A percentile compares a stretch with the other conserved stretches of the same genome.
Conservation (phyloP, 2,888 invertebrate genomes). For the Halictus quadricinctus region DNA sequence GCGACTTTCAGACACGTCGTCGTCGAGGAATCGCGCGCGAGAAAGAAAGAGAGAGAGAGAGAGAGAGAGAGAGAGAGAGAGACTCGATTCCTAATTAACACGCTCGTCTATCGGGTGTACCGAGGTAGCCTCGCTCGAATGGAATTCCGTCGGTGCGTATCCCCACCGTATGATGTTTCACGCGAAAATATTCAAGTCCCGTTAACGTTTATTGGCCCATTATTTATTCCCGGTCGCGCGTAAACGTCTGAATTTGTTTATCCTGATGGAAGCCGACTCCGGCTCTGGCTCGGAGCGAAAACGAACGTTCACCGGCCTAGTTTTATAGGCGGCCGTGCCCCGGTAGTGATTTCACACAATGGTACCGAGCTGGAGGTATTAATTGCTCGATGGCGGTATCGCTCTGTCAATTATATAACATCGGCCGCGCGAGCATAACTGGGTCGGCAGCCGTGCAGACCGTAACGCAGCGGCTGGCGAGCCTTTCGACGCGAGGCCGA, state of each 20-base stretch:
- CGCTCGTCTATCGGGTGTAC: constrained; percentile 25
- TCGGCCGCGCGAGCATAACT: constrained; percentile 38
- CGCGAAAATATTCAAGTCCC: constrained; percentile 21
- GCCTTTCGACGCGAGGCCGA: constrained; percentile 32
- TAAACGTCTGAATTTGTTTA: constrained; percentile 12
- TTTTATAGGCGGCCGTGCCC: constrained; percentile 23
- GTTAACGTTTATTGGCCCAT: constrained; percentile 15
- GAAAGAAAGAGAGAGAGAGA: background rate
- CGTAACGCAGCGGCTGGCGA: constrained; percentile 17
- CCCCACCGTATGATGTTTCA: background rate
- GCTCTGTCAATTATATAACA: constrained; percentile 55
- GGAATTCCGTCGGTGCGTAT: background rate
- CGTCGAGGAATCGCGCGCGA: background rate
- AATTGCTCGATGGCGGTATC: constrained; percentile 46
- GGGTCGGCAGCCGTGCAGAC: constrained; percentile 36
- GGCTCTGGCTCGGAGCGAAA: background rate
- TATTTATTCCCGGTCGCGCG: background rate
- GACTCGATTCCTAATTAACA: constrained; percentile 37
- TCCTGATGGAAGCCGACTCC: background rate
- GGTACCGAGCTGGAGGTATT: constrained; percentile 10
- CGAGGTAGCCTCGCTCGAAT: background rate
- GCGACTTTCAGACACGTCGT: background rate
- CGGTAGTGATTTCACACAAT: constrained; percentile 32
- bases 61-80: background rate
- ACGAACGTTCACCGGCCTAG: constrained; percentile 11